These are phyloP conservation scores for Neosilurus mollespiculum DNA, from an alignment of 2,797 vertebrate genomes.

Conservation along the genomic window DNA sequence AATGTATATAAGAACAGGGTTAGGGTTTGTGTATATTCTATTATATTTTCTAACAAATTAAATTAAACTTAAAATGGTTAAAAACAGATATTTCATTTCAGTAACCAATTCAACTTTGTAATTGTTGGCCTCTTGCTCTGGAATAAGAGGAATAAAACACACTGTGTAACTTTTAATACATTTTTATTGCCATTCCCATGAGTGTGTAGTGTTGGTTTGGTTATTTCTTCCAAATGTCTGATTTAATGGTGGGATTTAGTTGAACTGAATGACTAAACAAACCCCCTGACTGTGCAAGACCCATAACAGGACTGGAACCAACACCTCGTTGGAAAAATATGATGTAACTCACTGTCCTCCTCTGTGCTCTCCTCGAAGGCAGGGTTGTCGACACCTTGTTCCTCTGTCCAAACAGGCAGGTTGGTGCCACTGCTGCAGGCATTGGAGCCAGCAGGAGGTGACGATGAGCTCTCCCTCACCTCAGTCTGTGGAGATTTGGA, in stretches of 20 bases:
- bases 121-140: neutral
- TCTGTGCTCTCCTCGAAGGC: conserved; percentile 89
- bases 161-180: neutral
- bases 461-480: conserved; percentile 73
- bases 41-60: neutral
- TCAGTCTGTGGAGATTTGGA: conserved; percentile 77
- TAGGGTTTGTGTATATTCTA: neutral
- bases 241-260: neutral
- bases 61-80: neutral
- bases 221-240: neutral
- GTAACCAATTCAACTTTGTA: neutral
- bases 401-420: conserved; percentile 80
- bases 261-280: neutral
- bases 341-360: conserved; percentile 84
- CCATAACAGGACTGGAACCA: neutral
- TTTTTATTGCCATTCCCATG: neutral
- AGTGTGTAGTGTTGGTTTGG: neutral
- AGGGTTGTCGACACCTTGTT: conserved; percentile 87
- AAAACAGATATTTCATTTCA: neutral
- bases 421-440: conserved; percentile 57
- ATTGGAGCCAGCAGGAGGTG: conserved; percentile 65
- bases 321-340: neutral
- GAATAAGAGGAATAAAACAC: neutral
- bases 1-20: neutral
- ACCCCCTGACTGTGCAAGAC: too few species aligned